These are phyloP conservation scores for Drosophila pseudotalamancana DNA, from an alignment of 2,888 invertebrate species.

Conservation along the genomic window DNA sequence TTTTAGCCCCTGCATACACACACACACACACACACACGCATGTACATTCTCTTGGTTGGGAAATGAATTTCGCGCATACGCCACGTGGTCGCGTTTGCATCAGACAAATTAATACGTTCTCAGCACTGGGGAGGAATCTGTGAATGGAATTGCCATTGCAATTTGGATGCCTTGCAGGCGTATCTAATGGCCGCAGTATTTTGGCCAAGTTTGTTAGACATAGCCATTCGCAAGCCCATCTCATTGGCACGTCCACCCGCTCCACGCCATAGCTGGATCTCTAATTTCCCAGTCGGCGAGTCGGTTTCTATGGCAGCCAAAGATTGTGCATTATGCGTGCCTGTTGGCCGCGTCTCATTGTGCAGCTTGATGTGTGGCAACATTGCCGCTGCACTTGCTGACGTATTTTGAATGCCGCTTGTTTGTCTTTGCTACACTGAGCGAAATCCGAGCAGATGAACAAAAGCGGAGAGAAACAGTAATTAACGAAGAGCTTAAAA, in stretches of 20 bases:
- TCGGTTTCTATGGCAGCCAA: constrained; percentile 40
- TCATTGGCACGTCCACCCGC: neutral
- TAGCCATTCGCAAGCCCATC: constrained; percentile 22
- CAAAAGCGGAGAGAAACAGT: neutral
- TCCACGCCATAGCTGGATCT: neutral
- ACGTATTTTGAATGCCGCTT: constrained; percentile 9
- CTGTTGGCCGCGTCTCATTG: constrained; percentile 29
- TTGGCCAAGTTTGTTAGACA: constrained; percentile 45
- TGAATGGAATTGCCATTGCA: constrained; percentile 38
- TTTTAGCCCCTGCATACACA: neutral
- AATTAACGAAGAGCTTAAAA: too few species aligned
- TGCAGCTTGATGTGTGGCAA: constrained; percentile 25
- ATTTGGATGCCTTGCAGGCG: constrained; percentile 38
- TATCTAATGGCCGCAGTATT: constrained; percentile 32
- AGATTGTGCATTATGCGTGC: constrained; percentile 47
- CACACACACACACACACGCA: neutral
- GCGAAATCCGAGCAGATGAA: constrained; percentile 4
- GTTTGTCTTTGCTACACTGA: constrained; percentile 30
- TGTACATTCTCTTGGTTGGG: neutral
- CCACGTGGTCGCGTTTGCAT: constrained; percentile 15
- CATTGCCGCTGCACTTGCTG: constrained; percentile 12
- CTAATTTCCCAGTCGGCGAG: constrained; percentile 28
- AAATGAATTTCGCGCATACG: constrained; percentile 43
- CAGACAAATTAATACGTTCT: constrained; percentile 26
- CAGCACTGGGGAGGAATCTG: constrained; percentile 27